These are phyloP conservation scores for Enteromius radiatus DNA, from an alignment of 2,797 vertebrate species.

Conservation along the genomic window DNA sequence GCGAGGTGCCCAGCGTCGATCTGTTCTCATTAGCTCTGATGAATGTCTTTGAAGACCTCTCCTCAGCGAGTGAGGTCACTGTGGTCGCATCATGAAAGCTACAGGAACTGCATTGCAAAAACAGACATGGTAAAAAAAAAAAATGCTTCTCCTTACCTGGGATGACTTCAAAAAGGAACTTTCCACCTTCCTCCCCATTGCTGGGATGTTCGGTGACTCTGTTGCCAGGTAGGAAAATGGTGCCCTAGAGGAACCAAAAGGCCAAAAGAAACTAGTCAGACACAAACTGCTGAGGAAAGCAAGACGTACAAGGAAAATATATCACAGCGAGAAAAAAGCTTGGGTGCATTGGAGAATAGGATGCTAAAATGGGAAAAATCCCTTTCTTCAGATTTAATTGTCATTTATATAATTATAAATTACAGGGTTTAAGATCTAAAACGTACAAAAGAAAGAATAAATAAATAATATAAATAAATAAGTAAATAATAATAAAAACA, in stretches of 20 bases:
- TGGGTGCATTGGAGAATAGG: not conserved
- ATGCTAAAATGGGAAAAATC: not conserved
- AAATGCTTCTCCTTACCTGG: constrained; percentile 84
- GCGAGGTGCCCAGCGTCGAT: constrained; percentile 8
- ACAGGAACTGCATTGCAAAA: not conserved
- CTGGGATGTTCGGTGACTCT: constrained; percentile 90
- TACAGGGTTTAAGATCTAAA: not conserved
- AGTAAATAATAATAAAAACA: no score
- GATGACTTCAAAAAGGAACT: constrained; percentile 96
- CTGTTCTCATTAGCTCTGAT: constrained; percentile 34
- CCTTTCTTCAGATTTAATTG: not conserved
- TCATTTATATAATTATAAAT: not conserved
- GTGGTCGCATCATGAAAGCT: constrained; percentile 1
- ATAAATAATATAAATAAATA: no score
- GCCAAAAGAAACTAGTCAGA: constrained; percentile 15
- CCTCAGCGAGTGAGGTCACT: not conserved
- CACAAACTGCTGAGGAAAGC: constrained; percentile 27
- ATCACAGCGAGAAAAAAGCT: not conserved
- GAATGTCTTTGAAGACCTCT: constrained; percentile 28
- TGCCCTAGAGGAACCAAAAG: constrained; percentile 79
- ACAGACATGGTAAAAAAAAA: constrained; percentile 2
- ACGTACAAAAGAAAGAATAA: not conserved
- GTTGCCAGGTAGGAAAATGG: constrained; percentile 93
- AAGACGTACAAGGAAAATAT: not conserved
- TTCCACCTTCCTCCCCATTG: constrained; percentile 91